phyloP scores from a whole-genome alignment of 1,140 invertebrate species.

The Drosophila willistoni region DNA sequence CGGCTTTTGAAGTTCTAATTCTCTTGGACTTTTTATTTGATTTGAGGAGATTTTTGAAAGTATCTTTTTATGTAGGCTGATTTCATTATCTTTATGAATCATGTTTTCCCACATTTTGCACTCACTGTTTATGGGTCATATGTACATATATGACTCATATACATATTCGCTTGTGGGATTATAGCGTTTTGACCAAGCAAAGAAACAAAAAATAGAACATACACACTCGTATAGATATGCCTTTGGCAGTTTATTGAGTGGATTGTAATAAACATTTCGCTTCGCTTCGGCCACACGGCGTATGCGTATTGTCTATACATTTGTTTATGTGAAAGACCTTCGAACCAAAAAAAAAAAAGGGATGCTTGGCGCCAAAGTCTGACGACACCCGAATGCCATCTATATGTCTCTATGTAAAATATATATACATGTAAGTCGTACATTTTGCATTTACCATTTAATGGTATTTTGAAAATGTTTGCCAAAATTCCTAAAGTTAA shows the following conservation, averaged over 20 bases:
- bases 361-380: constrained; percentile 49
- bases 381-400: background rate
- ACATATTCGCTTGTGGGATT: constrained; percentile 33
- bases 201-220: constrained; percentile 3
- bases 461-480: constrained; percentile 39
- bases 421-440: background rate
- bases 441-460: constrained; percentile 5
- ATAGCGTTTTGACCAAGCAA: constrained; percentile 29
- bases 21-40: background rate
- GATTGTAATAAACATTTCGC: constrained; percentile 60
- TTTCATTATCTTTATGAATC: constrained; percentile 15
- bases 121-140: constrained; percentile 32
- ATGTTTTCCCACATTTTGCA: constrained; percentile 23
- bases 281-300: constrained; percentile 36
- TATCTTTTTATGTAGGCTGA: constrained; percentile 14
- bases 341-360: background rate
- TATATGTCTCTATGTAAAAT: background rate
- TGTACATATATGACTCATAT: constrained; percentile 17
- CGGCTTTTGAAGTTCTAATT: background rate
- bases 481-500: constrained; percentile 34
- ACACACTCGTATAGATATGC: constrained; percentile 47
- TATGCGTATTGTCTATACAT: constrained; percentile 61
- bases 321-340: constrained; percentile 41
- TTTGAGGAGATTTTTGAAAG: constrained; percentile 8
- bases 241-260: constrained; percentile 68